Conservation (phyloP, 2,797 vertebrate species). For the Cottoperca gobio region DNA sequence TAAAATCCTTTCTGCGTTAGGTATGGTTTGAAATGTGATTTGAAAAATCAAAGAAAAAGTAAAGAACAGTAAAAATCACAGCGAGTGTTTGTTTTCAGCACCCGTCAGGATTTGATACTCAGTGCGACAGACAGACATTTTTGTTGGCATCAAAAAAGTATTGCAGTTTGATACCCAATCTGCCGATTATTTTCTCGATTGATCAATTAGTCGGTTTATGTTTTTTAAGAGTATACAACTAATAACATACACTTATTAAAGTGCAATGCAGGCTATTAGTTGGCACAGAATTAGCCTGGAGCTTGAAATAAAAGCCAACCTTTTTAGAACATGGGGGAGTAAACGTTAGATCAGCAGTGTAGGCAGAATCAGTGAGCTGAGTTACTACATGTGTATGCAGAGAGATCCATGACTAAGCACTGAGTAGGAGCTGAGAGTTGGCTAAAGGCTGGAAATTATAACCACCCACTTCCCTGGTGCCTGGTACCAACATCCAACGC, state of each 20-base stretch:
- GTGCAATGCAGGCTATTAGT: not conserved
- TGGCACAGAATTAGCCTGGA: not conserved
- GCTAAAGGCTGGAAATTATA: slow-evolving; percentile 51
- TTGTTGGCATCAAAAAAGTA: too few species aligned
- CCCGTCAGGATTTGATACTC: not conserved
- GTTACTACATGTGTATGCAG: slow-evolving; percentile 57
- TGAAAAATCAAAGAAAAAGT: not conserved
- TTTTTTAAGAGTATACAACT: too few species aligned
- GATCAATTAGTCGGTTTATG: too few species aligned
- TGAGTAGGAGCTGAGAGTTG: slow-evolving; percentile 51
- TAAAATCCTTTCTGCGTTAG: not conserved
- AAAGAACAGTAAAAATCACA: not conserved
- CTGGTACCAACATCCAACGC: slow-evolving; percentile 3
- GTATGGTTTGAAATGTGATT: not conserved
- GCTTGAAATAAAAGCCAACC: slow-evolving; percentile 11
- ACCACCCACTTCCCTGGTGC: slow-evolving; percentile 8
- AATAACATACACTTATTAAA: not conserved
- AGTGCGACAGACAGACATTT: not conserved
- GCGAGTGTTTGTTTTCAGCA: not conserved
- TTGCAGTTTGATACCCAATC: too few species aligned
- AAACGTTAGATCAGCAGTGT: slow-evolving; percentile 40
- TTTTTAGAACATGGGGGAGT: slow-evolving; percentile 16
- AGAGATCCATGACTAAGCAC: slow-evolving; percentile 71
- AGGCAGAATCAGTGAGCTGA: slow-evolving; percentile 47
- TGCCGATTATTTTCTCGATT: too few species aligned